Conservation (phyloP, 2,113 vertebrate genomes). For the Passerina amoena region DNA sequence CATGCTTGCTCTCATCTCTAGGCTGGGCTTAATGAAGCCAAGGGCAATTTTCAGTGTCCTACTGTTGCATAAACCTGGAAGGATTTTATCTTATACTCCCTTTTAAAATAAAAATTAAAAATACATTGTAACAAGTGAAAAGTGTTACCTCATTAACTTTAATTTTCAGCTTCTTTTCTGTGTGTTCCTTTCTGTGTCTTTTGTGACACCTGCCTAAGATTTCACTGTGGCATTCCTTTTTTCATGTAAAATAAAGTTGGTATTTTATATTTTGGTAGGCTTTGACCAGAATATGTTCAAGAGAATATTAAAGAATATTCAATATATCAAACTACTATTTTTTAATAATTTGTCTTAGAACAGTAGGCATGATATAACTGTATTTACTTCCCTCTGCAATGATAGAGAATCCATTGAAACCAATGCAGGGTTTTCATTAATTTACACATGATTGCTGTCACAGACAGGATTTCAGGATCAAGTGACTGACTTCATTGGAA, state of each 20-base stretch:
- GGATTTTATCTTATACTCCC: neutral
- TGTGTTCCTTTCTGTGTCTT: neutral
- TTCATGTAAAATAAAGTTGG: neutral
- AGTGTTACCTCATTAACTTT: neutral
- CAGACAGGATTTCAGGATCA: neutral
- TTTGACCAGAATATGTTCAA: neutral
- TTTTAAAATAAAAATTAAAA: slow-evolving; percentile 25
- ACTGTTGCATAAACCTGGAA: neutral
- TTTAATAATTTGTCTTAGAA: neutral
- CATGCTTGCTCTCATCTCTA: neutral
- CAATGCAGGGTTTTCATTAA: neutral
- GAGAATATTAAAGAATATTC: neutral
- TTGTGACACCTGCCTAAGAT: neutral
- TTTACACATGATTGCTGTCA: neutral
- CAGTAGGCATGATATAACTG: neutral
- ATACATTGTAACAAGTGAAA: neutral
- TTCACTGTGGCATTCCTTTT: neutral
- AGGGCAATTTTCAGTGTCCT: neutral
- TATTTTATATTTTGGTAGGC: neutral
- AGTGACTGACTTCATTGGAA: neutral
- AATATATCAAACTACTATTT: neutral
- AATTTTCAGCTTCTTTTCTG: neutral
- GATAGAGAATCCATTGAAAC: neutral
- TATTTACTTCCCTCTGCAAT: neutral
- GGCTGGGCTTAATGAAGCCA: neutral